Base-by-base conservation (phyloP, 2,113 vertebrate genomes). In the Otus sunia region DNA sequence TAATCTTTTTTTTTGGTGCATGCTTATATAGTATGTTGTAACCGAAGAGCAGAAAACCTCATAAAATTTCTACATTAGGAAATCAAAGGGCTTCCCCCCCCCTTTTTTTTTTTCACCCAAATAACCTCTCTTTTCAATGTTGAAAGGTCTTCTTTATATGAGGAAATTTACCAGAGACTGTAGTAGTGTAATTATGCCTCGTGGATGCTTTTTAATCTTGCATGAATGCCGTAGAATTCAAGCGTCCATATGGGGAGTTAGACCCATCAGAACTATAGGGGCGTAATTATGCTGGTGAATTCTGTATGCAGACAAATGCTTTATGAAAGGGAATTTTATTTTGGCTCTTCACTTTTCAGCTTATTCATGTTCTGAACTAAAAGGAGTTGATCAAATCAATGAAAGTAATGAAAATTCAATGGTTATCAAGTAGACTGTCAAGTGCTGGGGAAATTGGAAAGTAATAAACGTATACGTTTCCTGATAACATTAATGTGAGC, bases 121-220 rank as follows among this genome's bases (percentile, higher is more conserved):
- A 90, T 89, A 85, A 76, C 81, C 55, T 88, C 73, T 87, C 49
- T 88, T 85, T 94, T 87, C 50, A 66, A 43, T 4, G 2, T 71
- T 80, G 55, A 94, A 95, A 94, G 41, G 62, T 92, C 32, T 4
- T 94, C 84, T 95, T 94, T 96, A 63, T 90, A 66, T 52, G 37
- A 82, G 74, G 55, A 95, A 89, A 92, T 96, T 91, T 97, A 90
- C 87, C 50, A 83, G 93, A 84, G 91, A 88, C 71, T 73, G 62
- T 45, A 88, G 86, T 58, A 86, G 50, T 90, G 47, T 94, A 95
- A 94, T 97, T 97, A 92, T 67, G 89, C 91, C 89, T 94, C 82
- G 49, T 96, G 91, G 84, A 96, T 92, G 78, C 86, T 94, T 91
- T 96, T 95, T 91, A 93, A 95, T 97, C 87, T 95, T 92, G 78